Evolutionary conservation across 2,113 vertebrate genomes (phyloP), one percentile per base, ranked within the genome.

Genomic region (Colinus virginianus): DNA sequence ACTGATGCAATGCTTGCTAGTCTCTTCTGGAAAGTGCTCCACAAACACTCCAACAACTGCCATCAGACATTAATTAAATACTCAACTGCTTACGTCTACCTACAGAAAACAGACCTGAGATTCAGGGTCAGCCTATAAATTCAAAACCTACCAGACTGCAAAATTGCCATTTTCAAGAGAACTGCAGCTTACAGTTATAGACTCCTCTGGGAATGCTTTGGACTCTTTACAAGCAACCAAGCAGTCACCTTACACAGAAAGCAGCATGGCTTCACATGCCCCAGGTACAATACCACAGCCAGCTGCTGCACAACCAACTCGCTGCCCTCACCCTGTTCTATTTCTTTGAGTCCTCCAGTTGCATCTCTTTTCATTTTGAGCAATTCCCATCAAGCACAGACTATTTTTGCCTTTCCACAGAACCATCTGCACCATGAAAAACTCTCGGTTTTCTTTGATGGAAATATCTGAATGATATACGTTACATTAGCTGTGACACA

Each of bases 321-420:
- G 7, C 23, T 30, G 26, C 8, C 58, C 75, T 82, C 43, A 72
- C 5, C 21, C 0, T 0, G 13, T 2, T 21, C 0, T 0, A 9
- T 34, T 79, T 67, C 64, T 49, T 32, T 3, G 1, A 30, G 38
- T 10, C 28, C 42, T 78, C 80, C 32, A 7, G 1, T 0, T 59
- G 21, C 40, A 32, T 0, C 26, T 17, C 32, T 42, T 30, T 61
- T 59, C 45, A 32, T 12, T 64, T 34, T 13, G 25, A 6, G 1
- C 13, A 36, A 80, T 28, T 42, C 15, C 12, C 55, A 85, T 2
- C 2, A 70, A 64, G 43, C 8, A 6, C 40, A 78, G 26, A 30
- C 7, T 9, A 42, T 55, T 92, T 74, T 8, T 58, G 17, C 19
- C 48, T 34, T 81, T 75, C 34, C 75, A 48, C 53, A 71, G 34